Evolutionary conservation across 2,888 invertebrate genomes (phyloP).

Genomic region (Parnassius orleans): DNA sequence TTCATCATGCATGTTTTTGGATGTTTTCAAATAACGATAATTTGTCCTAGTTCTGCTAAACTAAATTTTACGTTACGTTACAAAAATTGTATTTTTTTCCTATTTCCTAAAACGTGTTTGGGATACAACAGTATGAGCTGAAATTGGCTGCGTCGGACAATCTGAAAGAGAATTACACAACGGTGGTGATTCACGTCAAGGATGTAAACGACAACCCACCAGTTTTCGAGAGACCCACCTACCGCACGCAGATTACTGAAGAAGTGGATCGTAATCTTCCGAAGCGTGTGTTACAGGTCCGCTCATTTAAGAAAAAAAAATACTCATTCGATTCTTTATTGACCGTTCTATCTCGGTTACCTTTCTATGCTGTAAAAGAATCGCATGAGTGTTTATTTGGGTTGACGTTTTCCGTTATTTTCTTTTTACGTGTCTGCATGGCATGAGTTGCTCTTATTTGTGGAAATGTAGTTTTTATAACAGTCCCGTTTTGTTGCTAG

Average conservation of each 20-base stretch:
- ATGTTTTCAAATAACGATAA: constrained; percentile 3
- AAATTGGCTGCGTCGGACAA: constrained; percentile 97
- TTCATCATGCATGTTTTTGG: neutral
- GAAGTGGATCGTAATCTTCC: constrained; percentile 97
- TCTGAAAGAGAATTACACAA: constrained; percentile 97
- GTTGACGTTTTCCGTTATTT: constrained; percentile 42
- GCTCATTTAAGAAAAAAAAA: constrained; percentile 70
- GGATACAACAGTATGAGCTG: constrained; percentile 91
- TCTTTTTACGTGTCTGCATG: constrained; percentile 58
- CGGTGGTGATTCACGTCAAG: constrained; percentile 97
- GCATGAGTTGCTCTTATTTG: constrained; percentile 65
- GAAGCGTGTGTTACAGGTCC: constrained; percentile 94
- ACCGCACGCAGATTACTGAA: constrained; percentile 97
- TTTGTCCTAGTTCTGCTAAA: neutral
- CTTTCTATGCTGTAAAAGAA: constrained; percentile 46
- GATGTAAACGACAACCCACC: constrained; percentile 99
- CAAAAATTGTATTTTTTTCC: neutral
- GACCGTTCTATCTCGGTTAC: constrained; percentile 31
- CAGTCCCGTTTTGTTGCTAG: constrained; percentile 45
- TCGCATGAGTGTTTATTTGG: constrained; percentile 47
- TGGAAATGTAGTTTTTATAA: constrained; percentile 50
- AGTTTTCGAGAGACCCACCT: constrained; percentile 96
- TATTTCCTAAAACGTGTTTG: constrained; percentile 27
- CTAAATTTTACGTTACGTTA: too few relatives aligned
- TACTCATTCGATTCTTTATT: constrained; percentile 38